Percentiles rank a stretch among this genome's conserved stretches.
Conservation (phyloP, 1,140 invertebrate genomes). For the Brachionus manjavacas region DNA sequence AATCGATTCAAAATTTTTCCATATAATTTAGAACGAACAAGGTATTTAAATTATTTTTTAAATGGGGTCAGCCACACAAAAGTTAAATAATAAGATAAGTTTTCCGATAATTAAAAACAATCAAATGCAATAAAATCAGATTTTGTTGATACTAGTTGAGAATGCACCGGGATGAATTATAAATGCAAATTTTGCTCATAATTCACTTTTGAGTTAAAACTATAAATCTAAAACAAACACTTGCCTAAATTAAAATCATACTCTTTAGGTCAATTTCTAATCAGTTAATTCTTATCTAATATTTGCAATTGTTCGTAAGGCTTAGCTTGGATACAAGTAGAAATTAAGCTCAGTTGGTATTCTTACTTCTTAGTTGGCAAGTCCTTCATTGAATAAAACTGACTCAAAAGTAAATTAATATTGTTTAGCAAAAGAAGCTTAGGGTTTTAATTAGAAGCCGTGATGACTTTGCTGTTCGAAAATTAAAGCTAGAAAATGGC, state of each 20-base stretch:
- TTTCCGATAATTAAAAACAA: neutral
- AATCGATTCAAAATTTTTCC: neutral
- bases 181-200: neutral
- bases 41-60: neutral
- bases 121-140: neutral
- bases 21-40: neutral
- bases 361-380: neutral
- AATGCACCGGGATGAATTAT: neutral
- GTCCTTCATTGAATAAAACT: neutral
- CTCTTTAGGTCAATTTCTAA: neutral
- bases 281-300: neutral
- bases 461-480: neutral
- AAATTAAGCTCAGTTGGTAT: neutral
- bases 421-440: neutral
- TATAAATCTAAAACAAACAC: neutral
- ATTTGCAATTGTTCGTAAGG: neutral
- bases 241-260: neutral
- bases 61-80: neutral
- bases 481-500: too few species aligned
- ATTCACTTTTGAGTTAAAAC: neutral
- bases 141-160: neutral
- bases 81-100: neutral
- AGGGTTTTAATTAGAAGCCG: neutral
- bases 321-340: neutral
- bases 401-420: neutral